Conservation (phyloP, 2,888 invertebrate species). For the Tenthredo scrophulariae region DNA sequence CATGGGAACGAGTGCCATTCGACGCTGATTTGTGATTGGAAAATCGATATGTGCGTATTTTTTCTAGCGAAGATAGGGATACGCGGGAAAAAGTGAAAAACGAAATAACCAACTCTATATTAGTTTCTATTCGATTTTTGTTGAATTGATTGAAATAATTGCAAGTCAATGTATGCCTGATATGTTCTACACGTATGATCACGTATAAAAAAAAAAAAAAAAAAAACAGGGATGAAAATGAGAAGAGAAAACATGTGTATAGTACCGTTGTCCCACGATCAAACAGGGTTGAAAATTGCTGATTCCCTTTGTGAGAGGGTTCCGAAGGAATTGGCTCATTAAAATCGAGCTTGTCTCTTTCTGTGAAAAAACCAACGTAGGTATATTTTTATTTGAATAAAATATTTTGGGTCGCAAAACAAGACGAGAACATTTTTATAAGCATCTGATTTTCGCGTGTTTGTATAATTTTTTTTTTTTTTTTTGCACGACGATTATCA, state of each 20-base stretch:
- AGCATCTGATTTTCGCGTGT: no score
- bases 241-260: background rate
- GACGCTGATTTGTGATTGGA: background rate
- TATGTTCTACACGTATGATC: background rate
- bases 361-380: no score
- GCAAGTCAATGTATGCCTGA: background rate
- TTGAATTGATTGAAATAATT: background rate
- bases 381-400: no score
- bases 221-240: background rate
- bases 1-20: constrained; percentile 1
- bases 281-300: background rate
- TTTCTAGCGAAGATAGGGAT: background rate
- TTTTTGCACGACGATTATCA: no score
- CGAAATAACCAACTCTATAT: background rate
- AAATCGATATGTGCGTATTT: constrained; percentile 20
- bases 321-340: no score
- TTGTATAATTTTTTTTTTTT: no score
- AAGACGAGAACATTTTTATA: no score
- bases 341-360: no score
- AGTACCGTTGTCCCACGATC: background rate
- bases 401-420: no score
- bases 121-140: background rate
- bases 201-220: no score
- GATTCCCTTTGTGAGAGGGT: no score
- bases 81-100: background rate